A percentile compares a stretch with the other conserved stretches of the same genome.
These are phyloP conservation scores for Cyanistes caeruleus DNA, from an alignment of 2,113 vertebrate species.

Conservation along the genomic window DNA sequence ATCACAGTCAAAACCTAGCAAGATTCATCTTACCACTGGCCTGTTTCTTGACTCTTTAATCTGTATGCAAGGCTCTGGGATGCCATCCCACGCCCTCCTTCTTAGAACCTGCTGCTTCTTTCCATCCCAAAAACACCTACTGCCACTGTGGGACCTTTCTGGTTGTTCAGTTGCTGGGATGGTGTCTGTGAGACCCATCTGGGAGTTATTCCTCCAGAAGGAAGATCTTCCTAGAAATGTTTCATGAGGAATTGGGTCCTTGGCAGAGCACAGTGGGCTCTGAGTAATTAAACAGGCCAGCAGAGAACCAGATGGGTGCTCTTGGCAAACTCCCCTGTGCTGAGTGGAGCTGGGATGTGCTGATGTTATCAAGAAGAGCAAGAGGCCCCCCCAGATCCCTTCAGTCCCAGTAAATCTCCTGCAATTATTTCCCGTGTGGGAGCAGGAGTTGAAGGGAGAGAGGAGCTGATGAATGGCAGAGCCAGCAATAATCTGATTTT, in stretches of 20 bases:
- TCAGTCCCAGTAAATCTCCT: not conserved
- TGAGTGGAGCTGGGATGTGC: not conserved
- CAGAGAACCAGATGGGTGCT: not conserved
- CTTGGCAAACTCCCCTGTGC: not conserved
- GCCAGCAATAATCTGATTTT: conserved; percentile 20
- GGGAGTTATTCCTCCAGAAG: not conserved
- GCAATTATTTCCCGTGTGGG: not conserved
- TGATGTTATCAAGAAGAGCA: not conserved
- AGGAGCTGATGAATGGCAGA: conserved; percentile 19
- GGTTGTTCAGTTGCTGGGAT: not conserved
- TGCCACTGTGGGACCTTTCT: not conserved
- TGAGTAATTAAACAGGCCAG: not conserved
- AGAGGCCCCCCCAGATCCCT: not conserved
- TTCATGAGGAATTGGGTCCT: not conserved
- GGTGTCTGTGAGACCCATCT: not conserved
- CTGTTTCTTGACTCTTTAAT: not conserved
- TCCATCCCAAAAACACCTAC: not conserved
- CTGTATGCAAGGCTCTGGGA: not conserved
- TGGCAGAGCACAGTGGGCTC: not conserved
- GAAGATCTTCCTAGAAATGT: not conserved
- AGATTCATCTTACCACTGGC: not conserved
- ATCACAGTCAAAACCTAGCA: not conserved
- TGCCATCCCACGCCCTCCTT: fast-evolving
- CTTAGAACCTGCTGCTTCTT: not conserved
- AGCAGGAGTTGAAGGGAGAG: conserved; percentile 2